Evolutionary conservation across 2,888 invertebrate species (phyloP), one percentile per base, ranked within the genome.

Genomic region (Parnassius orleans): DNA sequence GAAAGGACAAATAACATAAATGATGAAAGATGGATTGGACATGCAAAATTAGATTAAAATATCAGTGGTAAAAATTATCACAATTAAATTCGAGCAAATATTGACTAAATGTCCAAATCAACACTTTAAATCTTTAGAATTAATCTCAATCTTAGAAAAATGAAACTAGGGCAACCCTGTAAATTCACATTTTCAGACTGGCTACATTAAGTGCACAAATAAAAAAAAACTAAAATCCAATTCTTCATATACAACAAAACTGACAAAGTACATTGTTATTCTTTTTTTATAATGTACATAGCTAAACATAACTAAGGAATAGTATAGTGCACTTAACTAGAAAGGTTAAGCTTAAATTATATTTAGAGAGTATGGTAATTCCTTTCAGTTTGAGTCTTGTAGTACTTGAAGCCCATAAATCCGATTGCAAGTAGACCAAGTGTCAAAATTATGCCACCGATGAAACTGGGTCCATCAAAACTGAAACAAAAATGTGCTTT

Each of bases 341-440:
- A 72, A 65, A 68, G 69, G 68, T 74, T 69, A 71, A 66, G 62
- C 70, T 66, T 68, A 66, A 64, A 63, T 66, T 44, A 74, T 70
- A 62, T 87, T 95, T 96, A 98, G 82, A 98, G 94, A 66, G 97
- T 97, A 78, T 96, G 97, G 86, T 98, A 98, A 87, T 96, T 97
- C 72, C 95, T 93, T 83, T 96, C 97, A 64, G 95, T 95, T 77
- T 95, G 94, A 66, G 96, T 95, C 84, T 95, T 96, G 92, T 97
- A 98, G 85, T 97, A 97, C 81, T 97, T 97, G 91, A 95, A 96
- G 47, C 95, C 96, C 75, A 97, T 95, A 84, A 95, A 94, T 2
- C 95, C 95, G 63, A 98, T 95, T 10, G 95, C 96, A 60, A 96
- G 92, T 19, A 97, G 83, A 44, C 96, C 97, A 24, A 95, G 86